Evolutionary conservation across 2,888 invertebrate species (phyloP), one percentile per base, ranked within the genome.

Genomic region (Hetaerina titia): DNA sequence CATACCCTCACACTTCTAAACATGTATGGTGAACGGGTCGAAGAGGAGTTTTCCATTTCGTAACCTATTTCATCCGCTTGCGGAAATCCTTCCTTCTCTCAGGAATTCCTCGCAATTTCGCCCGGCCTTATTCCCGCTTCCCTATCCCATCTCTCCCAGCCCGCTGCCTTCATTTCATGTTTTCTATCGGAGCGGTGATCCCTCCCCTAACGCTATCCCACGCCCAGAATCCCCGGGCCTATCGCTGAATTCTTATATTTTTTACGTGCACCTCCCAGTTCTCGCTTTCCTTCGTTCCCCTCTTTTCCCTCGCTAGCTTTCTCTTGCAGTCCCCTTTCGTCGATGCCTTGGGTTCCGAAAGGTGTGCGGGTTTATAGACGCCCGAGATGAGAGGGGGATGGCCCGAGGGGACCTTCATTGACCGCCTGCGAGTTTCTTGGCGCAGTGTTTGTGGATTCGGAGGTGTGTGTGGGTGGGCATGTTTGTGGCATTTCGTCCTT

Each of bases 61-160:
- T 89, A 45, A 19, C 89, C 45, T 22, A 45, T 56, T 89, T 57
- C 89, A 45, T 89, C 89, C 31, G 57, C 56, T 45, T 45, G 45
- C 45, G 4, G 45, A 45, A 45, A 25, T 45, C 89, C 57, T 56
- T 89, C 89, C 22, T 22, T 45, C 89, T 89, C 89, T 57, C 89
- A 22, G 89, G 89, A 89, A 89, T 89, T 89, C 22, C 89, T 56
- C 89, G 31, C 89, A 89, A 89, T 89, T 89, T 45, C 89, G 57
- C 22, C 5, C 89, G 56, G 89, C 57, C 89, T 22, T 57, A 22
- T 89, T 31, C 45, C 89, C 89, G 89, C 45, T 45, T 45, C 45
- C 45, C 45, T 45, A 45, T 45, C 45, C 45, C 45, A 45, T 45
- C 45, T 45, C 45, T 45, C 45, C 45, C 45, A 45, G 45, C 45